A percentile compares a stretch with the other conserved stretches of the same genome.
Conservation (phyloP, 53 echinoderm and acorn worm species). For the Holothuria leucospilota region DNA sequence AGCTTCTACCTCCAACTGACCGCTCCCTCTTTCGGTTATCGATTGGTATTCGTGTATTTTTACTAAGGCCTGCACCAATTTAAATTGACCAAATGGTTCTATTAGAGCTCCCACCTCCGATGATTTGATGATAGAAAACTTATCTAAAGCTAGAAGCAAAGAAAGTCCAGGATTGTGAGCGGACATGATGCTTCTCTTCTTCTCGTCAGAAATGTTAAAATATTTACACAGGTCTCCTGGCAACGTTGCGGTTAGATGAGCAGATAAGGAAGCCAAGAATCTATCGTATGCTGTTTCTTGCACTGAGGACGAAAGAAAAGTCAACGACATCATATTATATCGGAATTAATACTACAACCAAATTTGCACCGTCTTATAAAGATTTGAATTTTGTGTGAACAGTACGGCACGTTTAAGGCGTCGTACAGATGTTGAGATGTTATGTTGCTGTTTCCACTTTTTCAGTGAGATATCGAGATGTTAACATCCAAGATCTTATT, state of each 20-base stretch:
- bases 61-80: not conserved
- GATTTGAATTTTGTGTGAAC: too few relatives aligned
- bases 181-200: not conserved
- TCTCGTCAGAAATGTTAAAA: not conserved
- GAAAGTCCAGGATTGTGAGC: constrained; percentile 16
- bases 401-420: too few relatives aligned
- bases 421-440: too few relatives aligned
- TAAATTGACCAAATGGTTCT: not conserved
- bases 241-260: not conserved
- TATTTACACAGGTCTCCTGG: not conserved
- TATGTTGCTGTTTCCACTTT: too few relatives aligned
- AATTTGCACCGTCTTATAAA: too few relatives aligned
- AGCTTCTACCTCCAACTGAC: too few relatives aligned
- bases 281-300: constrained; percentile 7
- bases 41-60: constrained; percentile 15
- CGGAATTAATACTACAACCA: too few relatives aligned
- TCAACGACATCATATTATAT: too few relatives aligned
- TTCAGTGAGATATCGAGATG: too few relatives aligned
- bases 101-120: not conserved
- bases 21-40: not conserved
- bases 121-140: not conserved
- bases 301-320: not conserved
- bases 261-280: constrained; percentile 2
- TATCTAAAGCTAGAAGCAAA: not conserved
- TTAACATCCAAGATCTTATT: too few relatives aligned